These are phyloP conservation scores for Luperina nickerlii DNA, from an alignment of 2,888 invertebrate genomes.

Conservation along the genomic window DNA sequence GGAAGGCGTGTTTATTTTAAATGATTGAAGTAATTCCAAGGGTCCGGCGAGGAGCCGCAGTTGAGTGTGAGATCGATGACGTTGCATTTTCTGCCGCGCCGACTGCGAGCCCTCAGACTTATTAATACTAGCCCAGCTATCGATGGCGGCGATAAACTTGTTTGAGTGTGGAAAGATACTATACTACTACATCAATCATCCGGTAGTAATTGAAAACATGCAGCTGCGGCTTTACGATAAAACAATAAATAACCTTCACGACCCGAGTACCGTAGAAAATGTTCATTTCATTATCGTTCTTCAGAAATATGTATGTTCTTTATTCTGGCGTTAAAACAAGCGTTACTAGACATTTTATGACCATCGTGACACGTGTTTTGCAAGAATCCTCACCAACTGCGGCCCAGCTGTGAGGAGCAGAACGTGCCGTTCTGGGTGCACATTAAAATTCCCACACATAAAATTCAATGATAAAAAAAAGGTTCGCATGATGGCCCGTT, in stretches of 20 bases:
- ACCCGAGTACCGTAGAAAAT: conserved; percentile 65
- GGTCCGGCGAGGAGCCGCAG: conserved; percentile 74
- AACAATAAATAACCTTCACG: conserved; percentile 76
- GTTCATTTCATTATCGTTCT: conserved; percentile 67
- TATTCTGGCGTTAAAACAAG: conserved; percentile 60
- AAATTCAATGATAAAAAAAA: conserved; percentile 85
- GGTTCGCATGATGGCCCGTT: conserved; percentile 85
- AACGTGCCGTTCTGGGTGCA: conserved; percentile 87
- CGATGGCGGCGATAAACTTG: conserved; percentile 86
- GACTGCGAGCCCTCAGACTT: conserved; percentile 79
- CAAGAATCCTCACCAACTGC: conserved; percentile 84
- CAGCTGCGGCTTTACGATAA: conserved; percentile 78
- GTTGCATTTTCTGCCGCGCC: conserved; percentile 79
- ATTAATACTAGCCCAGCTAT: conserved; percentile 84
- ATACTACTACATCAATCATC: conserved; percentile 83
- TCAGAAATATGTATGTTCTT: conserved; percentile 68
- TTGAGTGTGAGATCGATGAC: conserved; percentile 84
- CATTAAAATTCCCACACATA: conserved; percentile 90
- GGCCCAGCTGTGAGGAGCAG: conserved; percentile 86
- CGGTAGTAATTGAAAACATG: conserved; percentile 84
- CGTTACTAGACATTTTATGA: conserved; percentile 76
- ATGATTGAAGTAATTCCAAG: conserved; percentile 83
- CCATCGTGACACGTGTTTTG: conserved; percentile 83
- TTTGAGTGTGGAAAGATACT: conserved; percentile 82
- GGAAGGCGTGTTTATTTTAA: conserved; percentile 86